Evolutionary conservation across 2,888 invertebrate species (phyloP).

Genomic region (Dasypogon diadema): DNA sequence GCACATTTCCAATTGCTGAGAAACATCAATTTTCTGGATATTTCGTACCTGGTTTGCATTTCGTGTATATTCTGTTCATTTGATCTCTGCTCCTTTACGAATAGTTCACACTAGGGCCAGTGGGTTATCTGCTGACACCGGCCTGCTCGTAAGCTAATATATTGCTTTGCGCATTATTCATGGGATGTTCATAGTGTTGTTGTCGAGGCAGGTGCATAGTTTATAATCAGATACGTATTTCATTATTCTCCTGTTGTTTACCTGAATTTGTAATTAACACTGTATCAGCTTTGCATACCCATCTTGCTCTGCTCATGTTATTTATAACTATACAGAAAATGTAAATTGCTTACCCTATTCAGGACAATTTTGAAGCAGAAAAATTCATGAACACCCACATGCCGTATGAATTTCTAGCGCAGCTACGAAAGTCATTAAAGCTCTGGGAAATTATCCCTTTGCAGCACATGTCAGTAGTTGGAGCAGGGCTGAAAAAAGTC

Average conservation of each 20-base stretch:
- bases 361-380: not conserved
- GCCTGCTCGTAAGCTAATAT: not conserved
- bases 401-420: not conserved
- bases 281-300: not conserved
- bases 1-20: too few relatives aligned
- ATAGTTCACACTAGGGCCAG: too few relatives aligned
- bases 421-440: not conserved
- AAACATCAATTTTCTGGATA: too few relatives aligned
- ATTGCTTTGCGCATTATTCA: not conserved
- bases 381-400: not conserved
- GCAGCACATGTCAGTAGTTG: not conserved
- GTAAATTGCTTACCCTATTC: not conserved
- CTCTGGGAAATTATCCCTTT: not conserved
- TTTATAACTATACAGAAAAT: not conserved
- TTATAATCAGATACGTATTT: not conserved
- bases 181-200: not conserved
- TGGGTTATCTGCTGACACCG: not conserved
- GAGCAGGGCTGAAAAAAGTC: not conserved
- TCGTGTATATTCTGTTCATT: too few relatives aligned
- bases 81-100: too few relatives aligned
- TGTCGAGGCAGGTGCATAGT: not conserved
- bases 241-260: not conserved
- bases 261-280: constrained; percentile 2
- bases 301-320: too few relatives aligned
- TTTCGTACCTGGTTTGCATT: too few relatives aligned